Evolutionary conservation across 64 coral and sea anemone genomes (phyloP), one percentile per base, ranked within the genome.

Genomic region (Exaiptasia diaphana): DNA sequence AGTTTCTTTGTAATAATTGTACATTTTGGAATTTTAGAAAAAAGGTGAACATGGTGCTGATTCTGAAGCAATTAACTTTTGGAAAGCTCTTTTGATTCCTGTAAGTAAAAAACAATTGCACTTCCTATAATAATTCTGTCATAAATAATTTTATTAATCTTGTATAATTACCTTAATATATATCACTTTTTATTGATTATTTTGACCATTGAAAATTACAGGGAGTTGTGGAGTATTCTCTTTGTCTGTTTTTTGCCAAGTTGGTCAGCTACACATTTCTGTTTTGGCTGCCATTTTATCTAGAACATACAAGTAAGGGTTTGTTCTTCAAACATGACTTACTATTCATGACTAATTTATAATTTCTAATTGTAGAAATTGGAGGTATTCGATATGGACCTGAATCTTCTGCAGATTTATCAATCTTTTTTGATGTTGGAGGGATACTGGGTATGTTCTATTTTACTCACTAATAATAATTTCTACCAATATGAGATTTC

Each of bases 221-320:
- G 94, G 94, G 94, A 3, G 94, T 97, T 15, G 80, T 97, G 2
- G 94, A 97, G 38, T 97, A 97, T 67, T 92, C 94, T 8, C 30
- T 97, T 26, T 92, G 94, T 45, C 50, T 97, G 29, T 97, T 97
- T 74, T 97, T 97, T 80, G 94, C 94, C 43, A 97, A 97, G 57
- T 88, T 97, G 44, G 94, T 97, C 30, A 97, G 94, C 43, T 97
- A 97, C 43, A 97, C 94, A 0, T 97, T 97, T 59, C 85, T 97
- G 13, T 97, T 92, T 23, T 97, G 94, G 94, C 74, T 92, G 17
- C 93, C 94, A 50, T 97, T 83, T 50, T 97, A 97, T 75, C 88
- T 97, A 71, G 44, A 78, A 53, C 71, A 92, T 42, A 97, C 94
- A 74, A 38, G 94, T 97, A 79, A 90, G 80, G n/a, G 4, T 7